Base-by-base conservation (phyloP, 1,140 invertebrate genomes). In the Leptinotarsa undecemlineata region DNA sequence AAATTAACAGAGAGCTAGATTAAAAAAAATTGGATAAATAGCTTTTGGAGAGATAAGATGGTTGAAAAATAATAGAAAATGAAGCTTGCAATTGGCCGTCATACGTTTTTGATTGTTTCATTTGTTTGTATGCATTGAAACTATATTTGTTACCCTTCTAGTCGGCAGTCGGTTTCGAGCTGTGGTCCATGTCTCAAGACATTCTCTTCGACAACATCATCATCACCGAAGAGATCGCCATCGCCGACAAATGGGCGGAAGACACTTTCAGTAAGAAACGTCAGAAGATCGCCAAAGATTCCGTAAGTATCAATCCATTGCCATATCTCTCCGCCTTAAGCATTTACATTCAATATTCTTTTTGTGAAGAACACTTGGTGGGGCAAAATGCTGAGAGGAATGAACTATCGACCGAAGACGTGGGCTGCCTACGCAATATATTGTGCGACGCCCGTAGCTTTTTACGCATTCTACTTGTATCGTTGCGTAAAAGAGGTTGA, bases 101-200 rank as follows among this genome's bases (percentile, higher is more conserved):
- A 26, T 75, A 11, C 0, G 42, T n/a, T 48, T 0, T 51, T 4
- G 23, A 42, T 11, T 64, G 47, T 42, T 74, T 48, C 5, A 17
- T 42, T 48, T 0, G 4, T 81, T 80, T 42, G 33, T 42, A 6
- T 42, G 33, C 33, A 42, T 42, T 42, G 33, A 42, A 42, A 42
- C 33, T 11, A 4, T 33, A 33, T 6, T 42, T 42, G 33, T 42
- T 42, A 11, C 11, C 11, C 8, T 88, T 87, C 42, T 83, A 97
- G 96, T 90, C 88, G 81, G 96, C 96, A 73, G 87, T 99, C 77
- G 98, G 97, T 48, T 92, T 99, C 84, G 98, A 99, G 85, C 86
- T 99, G 51, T 99, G 98, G 98, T 97, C 97, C 0, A 99, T 99
- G 95, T 97, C 95, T 0, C 92, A 95, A 78, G 90, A 93, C 79